Evolutionary conservation across 2,797 vertebrate species (phyloP).

Genomic region (Stomatorhinus walkeri): DNA sequence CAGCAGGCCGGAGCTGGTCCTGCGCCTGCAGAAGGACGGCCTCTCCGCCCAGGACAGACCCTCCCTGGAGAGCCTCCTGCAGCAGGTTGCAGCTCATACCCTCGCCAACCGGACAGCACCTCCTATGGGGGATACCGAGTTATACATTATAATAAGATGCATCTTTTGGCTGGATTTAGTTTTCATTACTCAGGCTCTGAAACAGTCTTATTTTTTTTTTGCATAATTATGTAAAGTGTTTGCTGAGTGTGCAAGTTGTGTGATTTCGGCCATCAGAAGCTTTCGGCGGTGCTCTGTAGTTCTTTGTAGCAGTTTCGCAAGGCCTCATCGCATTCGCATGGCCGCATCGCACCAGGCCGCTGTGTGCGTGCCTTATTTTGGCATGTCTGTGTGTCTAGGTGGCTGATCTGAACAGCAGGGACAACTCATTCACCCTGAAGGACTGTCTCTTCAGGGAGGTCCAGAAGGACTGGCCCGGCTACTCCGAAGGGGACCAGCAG

Average conservation of each 20-base stretch:
- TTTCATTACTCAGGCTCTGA: not conserved
- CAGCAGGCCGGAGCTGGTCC: slow-evolving; percentile 76
- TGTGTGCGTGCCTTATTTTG: not conserved
- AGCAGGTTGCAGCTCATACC: slow-evolving; percentile 58
- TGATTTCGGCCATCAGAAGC: not conserved
- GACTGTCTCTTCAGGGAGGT: slow-evolving; percentile 75
- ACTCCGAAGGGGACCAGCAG: slow-evolving; percentile 79
- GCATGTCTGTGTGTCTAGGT: slow-evolving; percentile 57
- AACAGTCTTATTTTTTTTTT: not conserved
- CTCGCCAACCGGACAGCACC: not conserved
- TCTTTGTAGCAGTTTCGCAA: not conserved
- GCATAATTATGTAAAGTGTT: not conserved
- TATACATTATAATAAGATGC: not conserved
- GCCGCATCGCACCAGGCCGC: not conserved
- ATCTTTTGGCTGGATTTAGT: slow-evolving; percentile 1
- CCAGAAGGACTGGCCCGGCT: slow-evolving; percentile 88
- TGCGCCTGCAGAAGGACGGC: slow-evolving; percentile 79
- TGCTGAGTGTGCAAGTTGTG: not conserved
- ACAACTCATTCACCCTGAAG: slow-evolving; percentile 72
- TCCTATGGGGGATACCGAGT: not conserved
- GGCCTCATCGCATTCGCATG: no score
- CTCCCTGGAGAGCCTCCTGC: slow-evolving; percentile 66
- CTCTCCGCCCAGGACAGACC: slow-evolving; percentile 71
- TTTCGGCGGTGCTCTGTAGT: not conserved
- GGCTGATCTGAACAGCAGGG: slow-evolving; percentile 71